Percentiles rank a stretch among this genome's conserved stretches.
Evolutionary conservation across 2,888 invertebrate genomes (phyloP).

Genomic region (Yponomeuta sedellus): DNA sequence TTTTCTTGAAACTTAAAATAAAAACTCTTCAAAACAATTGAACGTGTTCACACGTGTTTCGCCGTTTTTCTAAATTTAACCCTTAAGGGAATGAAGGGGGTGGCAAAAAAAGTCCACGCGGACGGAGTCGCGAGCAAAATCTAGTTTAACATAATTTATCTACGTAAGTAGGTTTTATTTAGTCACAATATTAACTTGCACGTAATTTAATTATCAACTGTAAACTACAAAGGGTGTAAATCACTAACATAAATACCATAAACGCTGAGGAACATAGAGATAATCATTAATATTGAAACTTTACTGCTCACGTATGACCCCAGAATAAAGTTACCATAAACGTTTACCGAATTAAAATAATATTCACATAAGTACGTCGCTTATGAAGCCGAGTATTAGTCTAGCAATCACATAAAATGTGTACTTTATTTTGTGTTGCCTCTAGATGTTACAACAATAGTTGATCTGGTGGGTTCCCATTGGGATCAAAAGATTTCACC

Average conservation of each 20-base stretch:
- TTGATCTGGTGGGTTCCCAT: background rate
- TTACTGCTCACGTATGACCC: conserved; percentile 1
- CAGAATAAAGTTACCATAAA: conserved; percentile 9
- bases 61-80: too few species aligned
- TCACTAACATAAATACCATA: background rate
- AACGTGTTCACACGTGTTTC: too few species aligned
- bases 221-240: background rate
- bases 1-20: too few species aligned
- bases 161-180: background rate
- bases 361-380: conserved; percentile 11
- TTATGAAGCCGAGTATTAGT: conserved; percentile 8
- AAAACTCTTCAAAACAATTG: too few species aligned
- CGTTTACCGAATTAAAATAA: conserved; percentile 2
- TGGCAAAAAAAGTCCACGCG: too few species aligned
- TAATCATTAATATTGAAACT: conserved; percentile 6
- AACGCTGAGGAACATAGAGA: background rate
- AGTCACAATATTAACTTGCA: background rate
- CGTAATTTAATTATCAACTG: background rate
- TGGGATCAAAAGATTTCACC: background rate
- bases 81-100: too few species aligned
- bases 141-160: too few species aligned
- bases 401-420: conserved; percentile 6
- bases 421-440: background rate
- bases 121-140: too few species aligned
- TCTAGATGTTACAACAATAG: conserved; percentile 7